phyloP scores from a whole-genome alignment of 2,888 invertebrate species.

The Troides aeacus region DNA sequence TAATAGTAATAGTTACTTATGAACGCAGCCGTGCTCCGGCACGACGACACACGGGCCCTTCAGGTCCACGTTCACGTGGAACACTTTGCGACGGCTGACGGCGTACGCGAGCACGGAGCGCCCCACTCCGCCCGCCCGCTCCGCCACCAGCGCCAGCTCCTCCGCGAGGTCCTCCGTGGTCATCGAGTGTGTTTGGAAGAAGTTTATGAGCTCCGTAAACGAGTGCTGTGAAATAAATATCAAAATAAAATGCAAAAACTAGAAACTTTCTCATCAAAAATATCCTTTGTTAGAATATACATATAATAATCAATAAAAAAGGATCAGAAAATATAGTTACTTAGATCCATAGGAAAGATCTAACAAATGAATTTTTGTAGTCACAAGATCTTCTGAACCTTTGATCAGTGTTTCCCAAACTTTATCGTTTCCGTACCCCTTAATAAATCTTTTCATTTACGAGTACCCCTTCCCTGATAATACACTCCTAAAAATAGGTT shows the following conservation, averaged over 20 bases:
- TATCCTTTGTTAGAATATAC: too few species aligned
- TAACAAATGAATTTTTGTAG: too few species aligned
- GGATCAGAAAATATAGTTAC: too few species aligned
- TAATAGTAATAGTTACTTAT: constrained; percentile 71
- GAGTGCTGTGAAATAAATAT: constrained; percentile 78
- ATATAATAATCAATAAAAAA: too few species aligned
- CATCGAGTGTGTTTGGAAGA: constrained; percentile 81
- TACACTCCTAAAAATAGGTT: too few species aligned
- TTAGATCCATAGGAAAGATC: too few species aligned
- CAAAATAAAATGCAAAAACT: background rate
- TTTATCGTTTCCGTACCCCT: too few species aligned
- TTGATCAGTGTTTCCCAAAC: too few species aligned
- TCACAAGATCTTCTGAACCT: too few species aligned
- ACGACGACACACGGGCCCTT: constrained; percentile 88
- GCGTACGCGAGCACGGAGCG: constrained; percentile 64
- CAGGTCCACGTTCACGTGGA: constrained; percentile 86
- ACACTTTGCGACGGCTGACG: constrained; percentile 71
- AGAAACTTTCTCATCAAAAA: background rate
- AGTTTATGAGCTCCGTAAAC: constrained; percentile 84
- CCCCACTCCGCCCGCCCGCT: constrained; percentile 59
- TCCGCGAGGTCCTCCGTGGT: constrained; percentile 63
- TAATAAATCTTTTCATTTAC: too few species aligned
- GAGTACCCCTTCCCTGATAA: too few species aligned
- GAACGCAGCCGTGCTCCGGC: constrained; percentile 85
- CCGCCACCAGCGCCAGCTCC: constrained; percentile 48